Evolutionary conservation across 2,888 invertebrate genomes (phyloP).

Genomic region (Hydraecia micacea): DNA sequence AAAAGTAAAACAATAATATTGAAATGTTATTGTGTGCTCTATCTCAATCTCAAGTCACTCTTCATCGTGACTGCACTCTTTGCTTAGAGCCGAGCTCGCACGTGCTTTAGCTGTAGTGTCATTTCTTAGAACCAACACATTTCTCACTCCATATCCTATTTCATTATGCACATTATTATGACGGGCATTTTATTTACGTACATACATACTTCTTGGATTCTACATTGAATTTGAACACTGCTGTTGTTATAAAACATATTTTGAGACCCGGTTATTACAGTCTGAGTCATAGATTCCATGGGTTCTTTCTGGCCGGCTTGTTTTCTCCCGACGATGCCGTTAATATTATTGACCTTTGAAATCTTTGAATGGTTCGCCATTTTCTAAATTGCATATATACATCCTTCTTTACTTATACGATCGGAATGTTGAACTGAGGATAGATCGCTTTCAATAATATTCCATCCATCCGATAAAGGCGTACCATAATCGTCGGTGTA

Average conservation of each 20-base stretch:
- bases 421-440: background rate
- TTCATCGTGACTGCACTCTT: slow-evolving; percentile 33
- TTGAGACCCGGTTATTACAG: slow-evolving; percentile 50
- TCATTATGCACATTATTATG: slow-evolving; percentile 18
- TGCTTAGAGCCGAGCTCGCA: slow-evolving; percentile 40
- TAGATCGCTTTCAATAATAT: slow-evolving; percentile 12
- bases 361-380: slow-evolving; percentile 16
- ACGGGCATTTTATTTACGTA: slow-evolving; percentile 8
- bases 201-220: slow-evolving; percentile 18
- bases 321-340: slow-evolving; percentile 13
- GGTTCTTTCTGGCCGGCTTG: slow-evolving; percentile 19
- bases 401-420: slow-evolving; percentile 1
- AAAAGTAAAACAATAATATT: slow-evolving; percentile 5
- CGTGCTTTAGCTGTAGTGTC: slow-evolving; percentile 56
- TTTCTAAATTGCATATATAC: slow-evolving; percentile 2
- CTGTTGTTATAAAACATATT: slow-evolving; percentile 43
- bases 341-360: slow-evolving; percentile 1
- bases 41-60: background rate
- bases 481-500: background rate
- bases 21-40: background rate
- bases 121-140: slow-evolving; percentile 50
- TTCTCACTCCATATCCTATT: slow-evolving; percentile 28
- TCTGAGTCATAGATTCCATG: slow-evolving; percentile 43
- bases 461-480: background rate
- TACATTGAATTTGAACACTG: slow-evolving; percentile 29